Evolutionary conservation across 2,113 vertebrate species (phyloP).

Genomic region (Rhodinocichla rosea): DNA sequence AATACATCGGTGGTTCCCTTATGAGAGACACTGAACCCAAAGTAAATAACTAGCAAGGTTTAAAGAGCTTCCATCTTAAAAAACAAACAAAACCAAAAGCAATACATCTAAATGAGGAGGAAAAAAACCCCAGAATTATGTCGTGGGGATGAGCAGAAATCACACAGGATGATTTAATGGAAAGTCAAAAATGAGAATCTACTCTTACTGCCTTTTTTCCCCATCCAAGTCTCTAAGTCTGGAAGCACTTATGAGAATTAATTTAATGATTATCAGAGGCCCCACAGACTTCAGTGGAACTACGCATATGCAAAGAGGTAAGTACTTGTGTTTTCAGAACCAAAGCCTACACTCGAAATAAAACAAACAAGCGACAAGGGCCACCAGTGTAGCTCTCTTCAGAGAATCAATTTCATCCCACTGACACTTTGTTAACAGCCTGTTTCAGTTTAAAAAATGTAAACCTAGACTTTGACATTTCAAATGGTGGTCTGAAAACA

Average conservation of each 20-base stretch:
- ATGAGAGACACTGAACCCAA: constrained; percentile 33
- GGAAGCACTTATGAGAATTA: constrained; percentile 13
- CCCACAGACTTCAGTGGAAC: neutral
- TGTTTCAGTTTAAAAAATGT: neutral
- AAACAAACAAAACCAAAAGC: constrained; percentile 17
- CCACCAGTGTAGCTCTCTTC: neutral
- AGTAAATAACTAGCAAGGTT: constrained; percentile 49
- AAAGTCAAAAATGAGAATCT: neutral
- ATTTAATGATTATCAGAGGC: neutral
- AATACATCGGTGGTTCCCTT: neutral
- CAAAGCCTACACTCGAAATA: neutral
- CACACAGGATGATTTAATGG: constrained; percentile 18
- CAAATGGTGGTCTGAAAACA: neutral
- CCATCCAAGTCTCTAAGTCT: neutral
- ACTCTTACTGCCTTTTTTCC: neutral
- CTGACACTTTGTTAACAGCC: neutral
- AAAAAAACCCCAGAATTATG: neutral
- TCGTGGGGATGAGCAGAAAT: neutral
- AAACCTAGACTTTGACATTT: neutral
- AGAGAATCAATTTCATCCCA: neutral
- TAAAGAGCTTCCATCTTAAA: constrained; percentile 54
- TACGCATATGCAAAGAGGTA: neutral
- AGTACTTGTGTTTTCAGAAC: neutral
- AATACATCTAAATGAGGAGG: constrained; percentile 25
- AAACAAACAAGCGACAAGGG: constrained; percentile 12